These are phyloP conservation scores for Corella eumyota DNA, from an alignment of 23 tunicate genomes.

Conservation along the genomic window DNA sequence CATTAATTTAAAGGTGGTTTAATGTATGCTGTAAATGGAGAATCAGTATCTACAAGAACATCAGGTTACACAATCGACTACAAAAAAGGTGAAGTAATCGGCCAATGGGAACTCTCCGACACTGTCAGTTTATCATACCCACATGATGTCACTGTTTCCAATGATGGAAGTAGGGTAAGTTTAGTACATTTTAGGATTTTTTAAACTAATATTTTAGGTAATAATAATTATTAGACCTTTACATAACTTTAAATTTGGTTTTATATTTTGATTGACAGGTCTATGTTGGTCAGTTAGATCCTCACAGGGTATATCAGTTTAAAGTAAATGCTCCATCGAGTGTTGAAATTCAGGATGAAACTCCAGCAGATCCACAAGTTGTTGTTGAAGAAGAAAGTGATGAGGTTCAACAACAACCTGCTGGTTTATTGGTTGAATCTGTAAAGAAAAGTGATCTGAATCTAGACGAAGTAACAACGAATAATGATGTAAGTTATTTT, in stretches of 20 bases:
- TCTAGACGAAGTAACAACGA: too few relatives aligned
- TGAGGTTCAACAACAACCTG: too few relatives aligned
- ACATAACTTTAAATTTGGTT: background rate
- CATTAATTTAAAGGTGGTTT: slow-evolving; percentile 16
- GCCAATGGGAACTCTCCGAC: slow-evolving; percentile 40
- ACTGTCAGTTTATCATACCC: slow-evolving; percentile 15
- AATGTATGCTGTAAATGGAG: slow-evolving; percentile 66
- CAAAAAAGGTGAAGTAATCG: slow-evolving; percentile 29
- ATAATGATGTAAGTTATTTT: too few relatives aligned
- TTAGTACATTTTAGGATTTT: background rate
- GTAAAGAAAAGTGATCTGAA: too few relatives aligned
- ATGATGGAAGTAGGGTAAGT: slow-evolving; percentile 27
- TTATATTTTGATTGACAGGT: too few relatives aligned
- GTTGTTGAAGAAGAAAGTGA: background rate
- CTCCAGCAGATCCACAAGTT: background rate
- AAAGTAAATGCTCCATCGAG: background rate
- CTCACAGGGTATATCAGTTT: slow-evolving; percentile 30
- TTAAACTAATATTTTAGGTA: background rate
- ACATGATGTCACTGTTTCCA: slow-evolving; percentile 71
- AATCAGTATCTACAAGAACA: background rate
- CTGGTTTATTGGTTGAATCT: too few relatives aligned
- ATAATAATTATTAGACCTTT: background rate
- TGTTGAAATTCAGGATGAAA: background rate
- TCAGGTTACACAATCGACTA: slow-evolving; percentile 55
- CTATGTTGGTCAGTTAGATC: slow-evolving; percentile 35